These are phyloP conservation scores for Tiphia femorata DNA, from an alignment of 2,888 invertebrate species.

Conservation along the genomic window DNA sequence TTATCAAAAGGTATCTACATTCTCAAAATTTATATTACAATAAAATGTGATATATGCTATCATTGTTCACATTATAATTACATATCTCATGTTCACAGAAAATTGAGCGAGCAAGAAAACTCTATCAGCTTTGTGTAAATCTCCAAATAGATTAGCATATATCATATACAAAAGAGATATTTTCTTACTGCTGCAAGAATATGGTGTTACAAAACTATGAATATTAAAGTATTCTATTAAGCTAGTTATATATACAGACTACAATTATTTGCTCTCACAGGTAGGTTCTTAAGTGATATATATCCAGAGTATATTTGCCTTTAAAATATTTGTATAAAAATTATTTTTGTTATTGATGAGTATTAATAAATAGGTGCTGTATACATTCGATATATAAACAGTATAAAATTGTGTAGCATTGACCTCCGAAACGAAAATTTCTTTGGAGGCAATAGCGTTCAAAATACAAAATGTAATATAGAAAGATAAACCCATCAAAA, in stretches of 20 bases:
- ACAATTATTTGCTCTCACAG: conserved; percentile 27
- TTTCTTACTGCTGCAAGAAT: neutral
- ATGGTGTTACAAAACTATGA: neutral
- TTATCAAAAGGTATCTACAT: conserved; percentile 40
- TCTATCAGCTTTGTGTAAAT: conserved; percentile 7
- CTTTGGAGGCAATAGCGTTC: conserved; percentile 23
- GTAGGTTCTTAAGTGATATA: conserved; percentile 36
- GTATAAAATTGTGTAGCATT: conserved; percentile 40
- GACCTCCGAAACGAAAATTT: conserved; percentile 21
- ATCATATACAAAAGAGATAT: conserved; percentile 3
- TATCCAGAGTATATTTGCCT: conserved; percentile 38
- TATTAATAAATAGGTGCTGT: conserved; percentile 22
- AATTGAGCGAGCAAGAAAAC: no score
- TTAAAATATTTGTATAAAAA: conserved; percentile 48
- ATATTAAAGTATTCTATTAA: conserved; percentile 30
- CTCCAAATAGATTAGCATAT: conserved; percentile 10
- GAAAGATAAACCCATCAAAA: conserved; percentile 33
- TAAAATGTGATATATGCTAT: conserved; percentile 23
- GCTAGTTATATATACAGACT: conserved; percentile 21
- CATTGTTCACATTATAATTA: no score
- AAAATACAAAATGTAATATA: conserved; percentile 28
- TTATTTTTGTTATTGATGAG: no score
- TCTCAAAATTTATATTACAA: conserved; percentile 28
- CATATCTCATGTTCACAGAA: conserved; percentile 11
- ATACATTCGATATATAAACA: conserved; percentile 31